Evolutionary conservation across 2,888 invertebrate genomes (phyloP).

Genomic region (Drosophila robusta): DNA sequence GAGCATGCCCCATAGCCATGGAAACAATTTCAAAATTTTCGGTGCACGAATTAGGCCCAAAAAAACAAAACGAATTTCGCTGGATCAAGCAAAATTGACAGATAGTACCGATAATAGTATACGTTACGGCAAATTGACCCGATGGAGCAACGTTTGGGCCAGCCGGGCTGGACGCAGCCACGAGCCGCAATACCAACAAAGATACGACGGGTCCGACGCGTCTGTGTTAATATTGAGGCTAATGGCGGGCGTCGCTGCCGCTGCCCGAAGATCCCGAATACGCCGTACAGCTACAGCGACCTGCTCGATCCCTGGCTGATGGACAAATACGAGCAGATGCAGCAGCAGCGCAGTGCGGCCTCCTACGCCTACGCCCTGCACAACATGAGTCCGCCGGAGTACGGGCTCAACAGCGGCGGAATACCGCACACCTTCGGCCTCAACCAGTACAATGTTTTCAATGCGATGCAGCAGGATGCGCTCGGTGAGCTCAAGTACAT

Average conservation of each 20-base stretch:
- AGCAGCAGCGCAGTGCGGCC: not conserved
- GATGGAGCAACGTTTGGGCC: conserved; percentile 15
- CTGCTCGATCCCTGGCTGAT: not conserved
- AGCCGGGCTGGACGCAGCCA: conserved; percentile 10
- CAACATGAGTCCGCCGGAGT: not conserved
- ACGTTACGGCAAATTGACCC: not conserved
- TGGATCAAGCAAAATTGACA: conserved; percentile 14
- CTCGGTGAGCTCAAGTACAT: conserved; percentile 27
- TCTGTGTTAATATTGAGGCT: conserved; percentile 49
- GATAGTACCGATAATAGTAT: not conserved
- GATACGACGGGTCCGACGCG: conserved; percentile 39
- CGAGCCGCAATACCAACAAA: conserved; percentile 12
- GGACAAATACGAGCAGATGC: conserved; percentile 4
- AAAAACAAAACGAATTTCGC: conserved; percentile 5
- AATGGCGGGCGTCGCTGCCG: conserved; percentile 9
- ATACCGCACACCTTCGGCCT: not conserved
- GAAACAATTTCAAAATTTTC: conserved; percentile 38
- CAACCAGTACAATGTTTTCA: not conserved
- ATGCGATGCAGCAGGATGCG: not conserved
- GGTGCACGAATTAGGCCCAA: not conserved
- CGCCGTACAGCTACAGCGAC: not conserved
- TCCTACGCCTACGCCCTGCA: conserved; percentile 5
- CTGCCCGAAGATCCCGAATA: not conserved
- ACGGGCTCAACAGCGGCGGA: not conserved
- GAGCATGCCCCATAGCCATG: conserved; percentile 16